These are phyloP conservation scores for Brachypodius melanocephalos DNA, from an alignment of 2,113 vertebrate genomes.

Conservation along the genomic window DNA sequence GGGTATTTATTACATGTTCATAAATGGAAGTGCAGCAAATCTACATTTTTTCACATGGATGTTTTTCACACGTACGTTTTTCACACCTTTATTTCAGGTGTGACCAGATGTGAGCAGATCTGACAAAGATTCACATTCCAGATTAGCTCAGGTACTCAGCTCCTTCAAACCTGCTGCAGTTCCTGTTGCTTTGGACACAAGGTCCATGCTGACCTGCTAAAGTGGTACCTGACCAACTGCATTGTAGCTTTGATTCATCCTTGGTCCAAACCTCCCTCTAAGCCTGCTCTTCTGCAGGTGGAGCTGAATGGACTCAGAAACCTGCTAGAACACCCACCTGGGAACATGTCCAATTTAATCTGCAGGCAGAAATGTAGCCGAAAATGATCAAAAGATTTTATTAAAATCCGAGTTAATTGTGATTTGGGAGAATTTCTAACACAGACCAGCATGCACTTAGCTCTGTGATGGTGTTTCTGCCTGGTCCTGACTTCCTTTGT, in stretches of 20 bases:
- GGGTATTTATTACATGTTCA: constrained; percentile 57
- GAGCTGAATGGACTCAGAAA: neutral
- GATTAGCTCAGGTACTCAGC: neutral
- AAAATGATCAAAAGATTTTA: constrained; percentile 38
- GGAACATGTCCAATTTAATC: constrained; percentile 22
- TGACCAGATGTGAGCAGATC: neutral
- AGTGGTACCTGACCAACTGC: neutral
- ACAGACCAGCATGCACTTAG: neutral
- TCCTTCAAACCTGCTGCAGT: neutral
- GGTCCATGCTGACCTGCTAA: neutral
- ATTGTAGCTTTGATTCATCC: neutral
- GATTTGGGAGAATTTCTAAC: constrained; percentile 40
- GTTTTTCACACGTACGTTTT: neutral
- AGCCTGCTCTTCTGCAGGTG: neutral
- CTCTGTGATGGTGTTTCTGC: neutral
- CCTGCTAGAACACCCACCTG: neutral
- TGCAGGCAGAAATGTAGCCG: constrained; percentile 6
- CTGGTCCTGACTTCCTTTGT: neutral
- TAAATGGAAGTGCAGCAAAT: constrained; percentile 56
- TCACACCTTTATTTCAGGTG: neutral
- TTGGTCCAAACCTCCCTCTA: neutral
- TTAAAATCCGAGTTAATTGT: constrained; percentile 40
- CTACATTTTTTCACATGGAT: neutral
- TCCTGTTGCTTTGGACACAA: neutral
- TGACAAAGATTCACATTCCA: neutral